Evolutionary conservation across 1,140 invertebrate species (phyloP), one percentile per base, ranked within the genome.

Genomic region (Gryllus bimaculatus): DNA sequence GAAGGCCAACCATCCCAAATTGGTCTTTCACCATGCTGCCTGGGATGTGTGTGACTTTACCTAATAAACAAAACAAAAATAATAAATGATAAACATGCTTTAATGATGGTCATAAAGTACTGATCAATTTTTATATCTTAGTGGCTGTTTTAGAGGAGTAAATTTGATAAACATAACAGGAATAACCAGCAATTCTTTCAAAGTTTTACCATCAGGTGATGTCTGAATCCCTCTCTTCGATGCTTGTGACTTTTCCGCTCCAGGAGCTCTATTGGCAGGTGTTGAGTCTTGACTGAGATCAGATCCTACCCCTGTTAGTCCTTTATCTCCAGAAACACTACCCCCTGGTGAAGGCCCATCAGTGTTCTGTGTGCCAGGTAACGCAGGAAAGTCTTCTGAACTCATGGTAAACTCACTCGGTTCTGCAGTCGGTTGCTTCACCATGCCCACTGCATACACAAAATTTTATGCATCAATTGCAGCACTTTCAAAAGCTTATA

Each of bases 11-110:
- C 89, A 99, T 99, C 81, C 98, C 98, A 88, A 98, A 99, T 89
- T 99, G 98, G 89, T 99, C 98, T 82, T 95, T 96, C 79, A 99
- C 96, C 98, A 99, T 99, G 85, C 94, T 95, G 78, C 92, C 91
- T 75, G 98, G 98, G 89, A 99, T 99, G 87, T 99, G 98, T 83
- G 96, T 97, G 81, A 99, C 96, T 88, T 94, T 94, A 81, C 93
- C 93, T 94, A 83, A 39, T 39, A 66, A 66, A 66, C 54, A 66
- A 66, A 13, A 66, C 54, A 66, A 66, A 66, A 66, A 10, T 66
- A 66, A 66, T 66, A 8, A 79, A 74, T 6, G 3, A 47, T 73
- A 18, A 47, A 39, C 26, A 39, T 39, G 26, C 26, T 39, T 5
- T 39, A 39, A 39, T 5, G 26, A 39, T 39, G 26, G 26, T 5